phyloP scores from a whole-genome alignment of 2,113 vertebrate species.

The Rynchops niger region DNA sequence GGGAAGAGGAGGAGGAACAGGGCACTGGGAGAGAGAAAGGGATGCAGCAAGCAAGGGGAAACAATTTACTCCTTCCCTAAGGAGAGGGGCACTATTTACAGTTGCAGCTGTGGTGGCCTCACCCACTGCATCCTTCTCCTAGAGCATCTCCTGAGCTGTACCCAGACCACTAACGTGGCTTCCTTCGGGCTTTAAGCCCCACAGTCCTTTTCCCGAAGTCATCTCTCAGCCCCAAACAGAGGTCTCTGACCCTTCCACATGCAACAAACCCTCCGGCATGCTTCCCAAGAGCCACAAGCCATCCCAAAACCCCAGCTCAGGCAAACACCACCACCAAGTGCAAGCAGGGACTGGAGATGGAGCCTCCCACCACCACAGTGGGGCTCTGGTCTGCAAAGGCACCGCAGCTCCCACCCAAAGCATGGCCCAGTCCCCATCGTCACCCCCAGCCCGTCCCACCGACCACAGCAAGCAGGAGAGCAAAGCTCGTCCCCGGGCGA shows the following conservation, averaged over 20 bases:
- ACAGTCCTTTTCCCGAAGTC: background rate
- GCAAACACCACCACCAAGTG: background rate
- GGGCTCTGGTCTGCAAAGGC: background rate
- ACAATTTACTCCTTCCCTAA: background rate
- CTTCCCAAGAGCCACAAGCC: background rate
- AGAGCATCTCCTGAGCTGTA: background rate
- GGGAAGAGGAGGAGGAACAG: background rate
- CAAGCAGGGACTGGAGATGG: background rate
- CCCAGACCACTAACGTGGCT: background rate
- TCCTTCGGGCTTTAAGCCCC: background rate
- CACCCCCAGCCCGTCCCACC: accelerated
- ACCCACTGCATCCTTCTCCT: background rate
- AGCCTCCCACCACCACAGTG: background rate
- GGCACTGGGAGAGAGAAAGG: slow-evolving; percentile 2
- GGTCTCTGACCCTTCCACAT: background rate
- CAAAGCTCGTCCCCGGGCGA: accelerated
- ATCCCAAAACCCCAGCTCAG: accelerated
- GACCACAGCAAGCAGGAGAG: accelerated
- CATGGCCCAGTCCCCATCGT: accelerated
- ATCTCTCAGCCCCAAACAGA: background rate
- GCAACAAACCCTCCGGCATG: accelerated
- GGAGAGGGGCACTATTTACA: slow-evolving; percentile 24
- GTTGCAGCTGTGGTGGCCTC: background rate
- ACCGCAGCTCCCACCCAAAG: background rate
- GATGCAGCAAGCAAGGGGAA: slow-evolving; percentile 41